Percentiles rank a stretch among this genome's conserved stretches.
Evolutionary conservation across 2,888 invertebrate species (phyloP).

Genomic region (Calameuta pallipes): DNA sequence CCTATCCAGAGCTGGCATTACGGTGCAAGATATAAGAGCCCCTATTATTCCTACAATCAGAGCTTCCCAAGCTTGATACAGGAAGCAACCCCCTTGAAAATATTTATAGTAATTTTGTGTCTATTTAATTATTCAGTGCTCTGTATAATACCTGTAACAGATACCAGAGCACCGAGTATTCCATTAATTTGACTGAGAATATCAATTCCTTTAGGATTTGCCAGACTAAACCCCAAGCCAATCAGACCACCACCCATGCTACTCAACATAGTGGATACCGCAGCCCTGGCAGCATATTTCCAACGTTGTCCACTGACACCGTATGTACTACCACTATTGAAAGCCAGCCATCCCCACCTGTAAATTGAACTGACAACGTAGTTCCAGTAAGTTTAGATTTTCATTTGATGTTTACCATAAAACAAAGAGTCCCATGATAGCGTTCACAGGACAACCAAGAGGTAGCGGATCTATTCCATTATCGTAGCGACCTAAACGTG

Average conservation of each 20-base stretch:
- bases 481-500: constrained; percentile 86
- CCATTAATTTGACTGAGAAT: constrained; percentile 90
- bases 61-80: constrained; percentile 89
- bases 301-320: constrained; percentile 87
- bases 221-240: constrained; percentile 70
- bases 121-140: not conserved
- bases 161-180: constrained; percentile 86
- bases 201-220: constrained; percentile 79
- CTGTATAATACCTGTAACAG: constrained; percentile 77
- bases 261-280: constrained; percentile 90
- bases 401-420: constrained; percentile 72
- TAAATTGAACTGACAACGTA: constrained; percentile 9
- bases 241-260: constrained; percentile 89
- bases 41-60: constrained; percentile 85
- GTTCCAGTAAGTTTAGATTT: not conserved
- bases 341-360: constrained; percentile 94
- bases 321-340: constrained; percentile 92
- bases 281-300: constrained; percentile 91
- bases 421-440: constrained; percentile 91
- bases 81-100: constrained; percentile 82
- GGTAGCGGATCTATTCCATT: constrained; percentile 81
- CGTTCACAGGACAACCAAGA: constrained; percentile 89
- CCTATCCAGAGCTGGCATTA: constrained; percentile 82
- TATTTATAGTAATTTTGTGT: constrained; percentile 1
- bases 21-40: constrained; percentile 76